Evolutionary conservation across 2,797 vertebrate species (phyloP).

Genomic region (Nyctalus aviator): DNA sequence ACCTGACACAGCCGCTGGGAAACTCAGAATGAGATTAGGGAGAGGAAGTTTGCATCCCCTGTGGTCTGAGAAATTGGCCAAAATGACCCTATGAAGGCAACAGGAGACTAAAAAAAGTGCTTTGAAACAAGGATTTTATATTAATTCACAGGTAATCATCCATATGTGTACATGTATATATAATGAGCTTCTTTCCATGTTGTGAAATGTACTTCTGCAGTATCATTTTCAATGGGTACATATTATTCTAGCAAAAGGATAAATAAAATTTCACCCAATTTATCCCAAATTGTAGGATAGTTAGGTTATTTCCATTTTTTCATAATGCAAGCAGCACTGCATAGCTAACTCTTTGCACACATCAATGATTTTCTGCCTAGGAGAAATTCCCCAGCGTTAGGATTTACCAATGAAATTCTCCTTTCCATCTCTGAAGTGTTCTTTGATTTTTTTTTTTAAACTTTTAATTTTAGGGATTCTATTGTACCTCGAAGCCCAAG

Average conservation of each 20-base stretch:
- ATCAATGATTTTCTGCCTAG: constrained; percentile 46
- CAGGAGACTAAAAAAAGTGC: background rate
- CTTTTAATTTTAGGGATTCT: constrained; percentile 35
- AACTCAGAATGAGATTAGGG: constrained; percentile 68
- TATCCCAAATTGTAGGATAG: constrained; percentile 63
- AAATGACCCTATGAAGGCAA: constrained; percentile 29
- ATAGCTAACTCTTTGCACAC: constrained; percentile 45
- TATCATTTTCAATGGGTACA: constrained; percentile 23
- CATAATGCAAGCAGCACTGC: constrained; percentile 45
- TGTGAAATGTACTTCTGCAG: constrained; percentile 26
- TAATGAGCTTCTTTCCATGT: background rate
- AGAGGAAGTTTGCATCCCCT: constrained; percentile 48
- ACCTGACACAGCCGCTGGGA: background rate
- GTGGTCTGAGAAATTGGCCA: background rate
- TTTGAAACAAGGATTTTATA: constrained; percentile 44
- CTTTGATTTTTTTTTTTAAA: background rate
- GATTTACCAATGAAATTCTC: constrained; percentile 63
- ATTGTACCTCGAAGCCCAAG: constrained; percentile 39
- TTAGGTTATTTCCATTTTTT: constrained; percentile 80
- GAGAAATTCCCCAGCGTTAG: constrained; percentile 59
- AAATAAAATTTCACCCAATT: constrained; percentile 72
- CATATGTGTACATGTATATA: background rate
- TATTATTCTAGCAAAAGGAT: constrained; percentile 53
- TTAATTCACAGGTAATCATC: constrained; percentile 32
- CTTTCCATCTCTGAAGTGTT: constrained; percentile 54